A percentile compares a stretch with the other conserved stretches of the same genome.
Conservation (phyloP, 2,888 invertebrate genomes). For the Epirrita christyi region DNA sequence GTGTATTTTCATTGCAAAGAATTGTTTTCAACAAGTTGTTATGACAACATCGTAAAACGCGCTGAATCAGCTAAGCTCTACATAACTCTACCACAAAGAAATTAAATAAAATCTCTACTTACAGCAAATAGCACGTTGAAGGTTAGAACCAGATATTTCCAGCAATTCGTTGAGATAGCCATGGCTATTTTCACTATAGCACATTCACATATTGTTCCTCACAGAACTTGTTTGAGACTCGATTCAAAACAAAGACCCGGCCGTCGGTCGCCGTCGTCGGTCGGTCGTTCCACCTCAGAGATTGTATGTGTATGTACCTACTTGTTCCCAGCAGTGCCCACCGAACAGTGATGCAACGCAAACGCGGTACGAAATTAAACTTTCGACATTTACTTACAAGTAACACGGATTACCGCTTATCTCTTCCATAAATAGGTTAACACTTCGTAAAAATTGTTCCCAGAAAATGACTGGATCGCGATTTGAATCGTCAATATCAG, state of each 20-base stretch:
- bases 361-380: slow-evolving; percentile 69
- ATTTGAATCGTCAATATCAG: slow-evolving; percentile 58
- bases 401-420: slow-evolving; percentile 47
- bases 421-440: slow-evolving; percentile 43
- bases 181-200: slow-evolving; percentile 55
- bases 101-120: slow-evolving; percentile 50
- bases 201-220: slow-evolving; percentile 68
- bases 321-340: slow-evolving; percentile 44
- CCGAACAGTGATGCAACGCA: slow-evolving; percentile 67
- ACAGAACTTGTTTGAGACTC: slow-evolving; percentile 67
- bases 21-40: slow-evolving; percentile 59
- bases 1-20: not conserved
- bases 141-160: slow-evolving; percentile 80
- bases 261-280: slow-evolving; percentile 72
- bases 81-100: slow-evolving; percentile 35
- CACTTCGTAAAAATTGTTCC: slow-evolving; percentile 40
- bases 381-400: slow-evolving; percentile 60
- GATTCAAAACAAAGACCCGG: slow-evolving; percentile 69
- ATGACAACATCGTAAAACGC: slow-evolving; percentile 63
- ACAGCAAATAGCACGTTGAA: slow-evolving; percentile 80
- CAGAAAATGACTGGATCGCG: slow-evolving; percentile 53
- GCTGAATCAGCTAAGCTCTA: slow-evolving; percentile 43
- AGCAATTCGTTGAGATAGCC: slow-evolving; percentile 78
- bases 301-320: slow-evolving; percentile 63
- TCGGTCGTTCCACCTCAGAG: slow-evolving; percentile 75